phyloP scores from a whole-genome alignment of 2,888 invertebrate genomes.

The Lordiphosa andalusiaca region DNA sequence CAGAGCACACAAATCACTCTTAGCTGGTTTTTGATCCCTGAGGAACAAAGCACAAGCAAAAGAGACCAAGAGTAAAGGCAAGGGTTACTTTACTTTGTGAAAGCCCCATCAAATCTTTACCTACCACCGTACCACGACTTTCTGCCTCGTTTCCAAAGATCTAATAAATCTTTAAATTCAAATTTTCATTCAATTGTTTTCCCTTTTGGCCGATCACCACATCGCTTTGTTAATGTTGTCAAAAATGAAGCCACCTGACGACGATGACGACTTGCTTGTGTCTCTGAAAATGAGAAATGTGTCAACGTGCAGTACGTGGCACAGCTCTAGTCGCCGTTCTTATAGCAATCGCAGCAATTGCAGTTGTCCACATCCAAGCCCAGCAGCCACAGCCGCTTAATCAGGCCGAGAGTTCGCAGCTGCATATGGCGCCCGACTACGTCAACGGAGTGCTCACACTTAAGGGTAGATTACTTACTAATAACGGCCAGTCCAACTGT shows the following conservation, averaged over 20 bases:
- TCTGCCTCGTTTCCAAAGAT: too few species aligned
- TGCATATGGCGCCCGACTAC: slow-evolving; percentile 36
- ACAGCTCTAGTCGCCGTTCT: slow-evolving; percentile 17
- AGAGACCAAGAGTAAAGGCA: too few species aligned
- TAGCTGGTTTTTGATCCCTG: too few species aligned
- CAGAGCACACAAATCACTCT: too few species aligned
- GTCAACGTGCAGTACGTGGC: slow-evolving; percentile 21
- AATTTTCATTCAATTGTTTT: not conserved
- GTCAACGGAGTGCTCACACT: slow-evolving; percentile 55
- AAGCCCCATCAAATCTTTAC: too few species aligned
- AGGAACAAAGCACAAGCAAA: too few species aligned
- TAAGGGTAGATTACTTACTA: slow-evolving; percentile 46
- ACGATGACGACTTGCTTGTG: slow-evolving; percentile 7
- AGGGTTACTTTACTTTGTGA: too few species aligned
- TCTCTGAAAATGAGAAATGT: slow-evolving; percentile 46
- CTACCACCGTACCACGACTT: too few species aligned
- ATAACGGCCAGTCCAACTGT: slow-evolving; percentile 6
- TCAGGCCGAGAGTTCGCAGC: slow-evolving; percentile 1
- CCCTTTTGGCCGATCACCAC: not conserved
- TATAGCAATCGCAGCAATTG: slow-evolving; percentile 15
- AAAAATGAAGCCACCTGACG: slow-evolving; percentile 19
- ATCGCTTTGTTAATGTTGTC: slow-evolving; percentile 14
- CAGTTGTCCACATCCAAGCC: not conserved
- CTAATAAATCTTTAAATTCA: too few species aligned
- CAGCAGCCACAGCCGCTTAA: slow-evolving; percentile 4